phyloP scores from a whole-genome alignment of 2,888 invertebrate genomes.

The Nudaria mundana region DNA sequence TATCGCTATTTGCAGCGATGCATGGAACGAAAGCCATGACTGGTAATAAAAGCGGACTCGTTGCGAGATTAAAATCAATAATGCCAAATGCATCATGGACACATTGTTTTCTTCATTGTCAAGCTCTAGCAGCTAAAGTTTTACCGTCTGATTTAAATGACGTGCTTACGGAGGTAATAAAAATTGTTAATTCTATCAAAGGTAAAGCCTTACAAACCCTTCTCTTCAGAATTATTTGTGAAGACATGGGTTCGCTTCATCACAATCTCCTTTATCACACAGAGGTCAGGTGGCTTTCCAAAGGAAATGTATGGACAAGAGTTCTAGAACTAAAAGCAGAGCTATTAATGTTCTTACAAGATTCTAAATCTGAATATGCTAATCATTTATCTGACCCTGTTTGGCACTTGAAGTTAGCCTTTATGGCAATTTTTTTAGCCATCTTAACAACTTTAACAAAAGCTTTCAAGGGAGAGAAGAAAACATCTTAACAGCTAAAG shows the following conservation, averaged over 20 bases:
- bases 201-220: slow-evolving; percentile 33
- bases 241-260: slow-evolving; percentile 34
- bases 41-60: slow-evolving; percentile 14
- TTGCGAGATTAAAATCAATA: slow-evolving; percentile 26
- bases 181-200: slow-evolving; percentile 32
- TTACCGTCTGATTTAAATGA: not conserved
- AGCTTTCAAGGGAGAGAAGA: not conserved
- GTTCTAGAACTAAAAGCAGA: slow-evolving; percentile 30
- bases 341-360: slow-evolving; percentile 16
- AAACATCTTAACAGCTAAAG: not conserved
- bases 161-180: slow-evolving; percentile 3
- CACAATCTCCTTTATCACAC: slow-evolving; percentile 31
- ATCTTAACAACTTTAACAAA: not conserved
- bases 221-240: slow-evolving; percentile 31
- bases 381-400: not conserved
- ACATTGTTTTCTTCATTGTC: slow-evolving; percentile 14
- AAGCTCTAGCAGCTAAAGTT: not conserved
- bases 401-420: not conserved
- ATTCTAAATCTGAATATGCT: slow-evolving; percentile 10
- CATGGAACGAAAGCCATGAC: slow-evolving; percentile 33
- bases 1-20: slow-evolving; percentile 31
- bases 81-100: slow-evolving; percentile 23
- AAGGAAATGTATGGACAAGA: slow-evolving; percentile 24
- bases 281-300: slow-evolving; percentile 31
- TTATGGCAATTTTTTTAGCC: not conserved